Percentiles rank a stretch among this genome's conserved stretches.
Conservation (phyloP, 1,140 invertebrate species). For the Drosophila nasuta region DNA sequence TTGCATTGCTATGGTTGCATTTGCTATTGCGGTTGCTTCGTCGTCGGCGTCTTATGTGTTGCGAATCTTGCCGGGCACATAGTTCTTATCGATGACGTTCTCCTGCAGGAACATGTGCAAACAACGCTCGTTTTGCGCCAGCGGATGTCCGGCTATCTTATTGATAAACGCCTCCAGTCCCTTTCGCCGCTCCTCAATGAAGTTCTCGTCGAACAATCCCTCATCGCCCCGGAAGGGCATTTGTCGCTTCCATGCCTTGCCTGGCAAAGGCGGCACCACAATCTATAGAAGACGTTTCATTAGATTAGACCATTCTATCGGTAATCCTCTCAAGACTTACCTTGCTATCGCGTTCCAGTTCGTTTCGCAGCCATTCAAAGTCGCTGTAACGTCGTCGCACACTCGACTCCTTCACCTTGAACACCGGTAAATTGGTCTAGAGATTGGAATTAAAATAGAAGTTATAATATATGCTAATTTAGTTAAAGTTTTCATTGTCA, state of each 20-base stretch:
- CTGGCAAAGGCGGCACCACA: conserved; percentile 98
- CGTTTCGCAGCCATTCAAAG: conserved; percentile 99
- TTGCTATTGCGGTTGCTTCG: background rate
- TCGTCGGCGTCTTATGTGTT: conserved; percentile 91
- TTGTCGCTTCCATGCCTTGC: conserved; percentile 99
- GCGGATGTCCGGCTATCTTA: conserved; percentile 99
- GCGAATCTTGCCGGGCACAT: conserved; percentile 99
- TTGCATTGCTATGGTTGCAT: conserved; percentile 65
- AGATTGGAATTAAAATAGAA: conserved; percentile 86
- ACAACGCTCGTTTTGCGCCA: conserved; percentile 99
- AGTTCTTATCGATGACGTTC: conserved; percentile 98
- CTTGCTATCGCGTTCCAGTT: conserved; percentile 99
- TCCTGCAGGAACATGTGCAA: conserved; percentile 99
- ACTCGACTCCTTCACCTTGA: conserved; percentile 99
- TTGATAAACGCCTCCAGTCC: conserved; percentile 99
- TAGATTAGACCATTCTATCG: background rate
- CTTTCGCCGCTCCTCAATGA: conserved; percentile 99
- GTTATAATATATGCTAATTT: conserved; percentile 24
- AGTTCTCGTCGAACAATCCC: conserved; percentile 99
- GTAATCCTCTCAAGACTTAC: conserved; percentile 85
- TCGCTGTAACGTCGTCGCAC: conserved; percentile 99
- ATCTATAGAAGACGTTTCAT: conserved; percentile 88
- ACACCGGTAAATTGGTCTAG: conserved; percentile 99
- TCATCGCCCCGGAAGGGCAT: conserved; percentile 99
- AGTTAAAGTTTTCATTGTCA: background rate